Percentiles rank a stretch among this genome's conserved stretches.
Conservation (phyloP, 2,888 invertebrate genomes). For the Sarcophaga subvicina region DNA sequence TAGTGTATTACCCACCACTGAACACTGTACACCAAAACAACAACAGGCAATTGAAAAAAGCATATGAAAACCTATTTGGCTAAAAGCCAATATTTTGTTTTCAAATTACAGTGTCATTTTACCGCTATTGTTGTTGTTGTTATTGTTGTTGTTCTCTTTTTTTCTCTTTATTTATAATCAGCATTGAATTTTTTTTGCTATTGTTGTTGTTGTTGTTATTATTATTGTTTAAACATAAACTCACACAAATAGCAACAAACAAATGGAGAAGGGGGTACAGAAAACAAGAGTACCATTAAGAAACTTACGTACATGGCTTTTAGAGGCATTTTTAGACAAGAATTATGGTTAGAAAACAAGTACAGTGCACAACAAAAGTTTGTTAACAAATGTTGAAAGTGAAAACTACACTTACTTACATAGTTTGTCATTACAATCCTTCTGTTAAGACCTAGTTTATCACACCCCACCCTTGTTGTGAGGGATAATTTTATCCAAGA, state of each 20-base stretch:
- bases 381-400: too few relatives aligned
- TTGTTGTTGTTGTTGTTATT: neutral
- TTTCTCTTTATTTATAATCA: constrained; percentile 40
- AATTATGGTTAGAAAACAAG: neutral
- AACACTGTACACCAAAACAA: neutral
- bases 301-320: constrained; percentile 16
- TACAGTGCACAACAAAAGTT: neutral
- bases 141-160: too few relatives aligned
- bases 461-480: too few relatives aligned
- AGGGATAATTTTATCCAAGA: too few relatives aligned
- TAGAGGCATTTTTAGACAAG: neutral
- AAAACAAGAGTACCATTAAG: constrained; percentile 23
- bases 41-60: constrained; percentile 15
- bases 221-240: constrained; percentile 20
- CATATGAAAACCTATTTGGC: constrained; percentile 57
- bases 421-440: too few relatives aligned
- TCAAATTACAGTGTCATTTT: constrained; percentile 52
- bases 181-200: constrained; percentile 55
- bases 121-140: neutral
- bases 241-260: too few relatives aligned
- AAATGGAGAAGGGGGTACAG: too few relatives aligned
- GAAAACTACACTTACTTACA: too few relatives aligned
- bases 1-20: neutral
- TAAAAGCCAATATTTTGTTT: constrained; percentile 62
- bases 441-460: too few relatives aligned